Base-by-base conservation (phyloP, 1,140 invertebrate genomes). In the Zelostemma sp. region DNA sequence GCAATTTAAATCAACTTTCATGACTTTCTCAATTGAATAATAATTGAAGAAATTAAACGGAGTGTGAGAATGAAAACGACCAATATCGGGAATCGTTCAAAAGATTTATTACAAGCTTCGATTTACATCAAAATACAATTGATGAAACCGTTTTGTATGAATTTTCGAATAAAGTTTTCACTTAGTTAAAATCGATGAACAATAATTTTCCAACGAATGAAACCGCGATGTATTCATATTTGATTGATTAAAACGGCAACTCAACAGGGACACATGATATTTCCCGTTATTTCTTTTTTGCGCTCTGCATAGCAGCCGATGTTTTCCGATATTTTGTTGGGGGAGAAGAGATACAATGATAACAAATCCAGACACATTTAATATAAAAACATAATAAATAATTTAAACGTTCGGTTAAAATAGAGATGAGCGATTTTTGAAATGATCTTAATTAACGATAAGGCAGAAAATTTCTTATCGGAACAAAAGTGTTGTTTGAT, bases 31-130 rank as follows among this genome's bases (percentile, higher is more conserved):
- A n/a, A n/a, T n/a, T n/a, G n/a, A n/a, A n/a, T n/a, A n/a, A n/a
- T n/a, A n/a, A n/a, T n/a, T n/a, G n/a, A n/a, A 18, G 0, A 0
- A 47, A 15, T 15, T 3, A 47, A 33, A 51, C n/a, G 1, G 15
- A 9, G 15, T 17, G 14, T 35, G 9, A 14, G 11, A 53, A 25
- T 19, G 6, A 19, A 40, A 40, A 35, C 3, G 9, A 6, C 0
- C 28, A 8, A 8, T 38, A 15, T 62, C 33, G 48, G 59, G 54
- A 68, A 68, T 58, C 40, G 49, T 60, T 67, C 12, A 60, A 67
- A 67, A 67, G 47, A 60, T 67, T 60, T 67, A 67, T 67, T 67
- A 57, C 45, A 68, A 68, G 57, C 57, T 68, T 33, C 33, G 59
- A 68, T 58, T 68, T 41, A 68, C 65, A 68, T 57, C 18, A 62